Base-by-base conservation (phyloP, 2,888 invertebrate genomes). In the Cataglyphis altisquamis region DNA sequence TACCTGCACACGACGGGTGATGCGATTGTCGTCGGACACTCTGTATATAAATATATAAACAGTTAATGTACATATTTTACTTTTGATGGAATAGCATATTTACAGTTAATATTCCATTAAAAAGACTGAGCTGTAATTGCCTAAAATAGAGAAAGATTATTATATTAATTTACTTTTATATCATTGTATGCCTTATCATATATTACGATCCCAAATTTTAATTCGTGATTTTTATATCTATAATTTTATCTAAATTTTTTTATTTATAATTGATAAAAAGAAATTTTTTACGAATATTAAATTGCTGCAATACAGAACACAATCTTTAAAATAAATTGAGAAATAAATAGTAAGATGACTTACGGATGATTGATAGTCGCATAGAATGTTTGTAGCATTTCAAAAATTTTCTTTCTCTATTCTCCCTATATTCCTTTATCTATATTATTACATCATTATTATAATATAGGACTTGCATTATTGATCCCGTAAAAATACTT, bases 361-460 rank as follows among this genome's bases (percentile, higher is more conserved):
- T 32, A 32, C 18, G 4, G 4, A 66, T 25, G 25, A 66, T 21
- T 39, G 25, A 25, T 15, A 21, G 18, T 15, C 9, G 12, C 21
- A n/a, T 36, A n/a, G 1, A 74, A 74, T 10, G 32, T 74, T 75
- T 18, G 15, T 4, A 12, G 0, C 3, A 1, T 2, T 45, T 45
- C 32, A 6, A 3, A 18, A 62, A 62, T 62, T 3, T 62, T 12
- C 2, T 39, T 10, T 15, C 1, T 45, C 9, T 39, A 55, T 18
- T 12, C 18, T 21, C 39, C 8, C n/a, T 18, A 29, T 12, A 77
- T 55, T 29, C 1, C 10, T 25, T 64, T 15, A 12, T 39, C 21
- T 10, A 32, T 74, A 25, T 3, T 52, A n/a, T 25, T 64, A 41
- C 9, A 12, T 66, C n/a, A 55, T 75, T 75, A 64, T 39, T 36